Base-by-base conservation (phyloP, 2,797 vertebrate genomes). In the Phylloscopus collybita region DNA sequence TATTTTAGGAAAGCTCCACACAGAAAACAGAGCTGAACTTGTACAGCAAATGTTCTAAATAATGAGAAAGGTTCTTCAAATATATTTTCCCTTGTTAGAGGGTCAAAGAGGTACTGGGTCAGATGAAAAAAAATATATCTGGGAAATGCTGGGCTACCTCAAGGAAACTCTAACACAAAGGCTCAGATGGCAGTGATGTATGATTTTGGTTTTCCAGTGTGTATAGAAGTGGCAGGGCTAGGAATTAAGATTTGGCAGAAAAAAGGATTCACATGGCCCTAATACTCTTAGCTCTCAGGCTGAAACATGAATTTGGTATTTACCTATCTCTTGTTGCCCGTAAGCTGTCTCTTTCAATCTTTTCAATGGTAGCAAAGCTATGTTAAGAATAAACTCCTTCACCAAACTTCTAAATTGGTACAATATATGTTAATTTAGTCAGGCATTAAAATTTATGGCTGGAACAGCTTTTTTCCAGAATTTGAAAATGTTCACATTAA, bases 11-110 rank as follows among this genome's bases (percentile, higher is more conserved):
- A 88, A 85, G 53, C 6, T 14, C 22, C 44, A 22, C n/a, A 62
- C 17, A 66, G 87, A 88, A 96, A 89, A 38, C 44, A 94, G 72
- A 86, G 53, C 12, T 61, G 74, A 93, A 76, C 56, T 71, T 73
- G 32, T 62, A 32, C 66, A 53, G 49, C 23, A 71, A 73, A 70
- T 85, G 22, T 73, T 92, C 86, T 65, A 95, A 88, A 69, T 81
- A 90, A 86, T 23, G 30, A 62, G 65, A 79, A 83, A 91, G 42
- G 67, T 71, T 83, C 81, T 74, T 90, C 80, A 84, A 57, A 56
- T 27, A 5, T 80, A 49, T 81, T 92, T 86, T 69, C 38, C 40
- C 29, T 84, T 83, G 30, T 82, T 59, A 90, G 36, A 80, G 61
- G 64, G 84, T 93, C 87, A 65, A 85, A 74, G 56, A 71, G 18